Evolutionary conservation across 2,888 invertebrate genomes (phyloP).

Genomic region (Drosophila yooni): DNA sequence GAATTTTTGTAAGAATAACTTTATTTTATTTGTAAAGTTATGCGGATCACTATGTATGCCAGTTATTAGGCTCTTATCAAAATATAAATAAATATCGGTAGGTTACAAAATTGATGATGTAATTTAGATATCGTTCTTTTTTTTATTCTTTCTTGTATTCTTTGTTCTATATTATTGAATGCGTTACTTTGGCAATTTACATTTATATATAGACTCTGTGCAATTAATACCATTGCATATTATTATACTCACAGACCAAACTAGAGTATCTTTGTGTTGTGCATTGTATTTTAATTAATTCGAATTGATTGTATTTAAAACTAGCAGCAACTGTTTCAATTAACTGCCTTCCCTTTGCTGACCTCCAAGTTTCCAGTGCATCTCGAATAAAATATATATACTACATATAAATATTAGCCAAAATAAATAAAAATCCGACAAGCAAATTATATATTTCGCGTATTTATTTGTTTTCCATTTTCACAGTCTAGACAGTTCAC

Average conservation of each 20-base stretch:
- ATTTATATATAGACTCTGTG: neutral
- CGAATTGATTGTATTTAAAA: neutral
- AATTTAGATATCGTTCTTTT: neutral
- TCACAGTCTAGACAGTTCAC: conserved; percentile 10
- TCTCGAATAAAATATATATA: neutral
- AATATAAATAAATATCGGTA: neutral
- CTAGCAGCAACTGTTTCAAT: neutral
- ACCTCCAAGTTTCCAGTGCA: neutral
- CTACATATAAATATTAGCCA: neutral
- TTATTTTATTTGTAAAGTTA: neutral
- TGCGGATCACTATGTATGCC: neutral
- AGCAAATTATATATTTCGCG: neutral
- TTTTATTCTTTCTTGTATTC: neutral
- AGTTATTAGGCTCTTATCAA: neutral
- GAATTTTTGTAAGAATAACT: no score
- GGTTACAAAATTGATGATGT: neutral
- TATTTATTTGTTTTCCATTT: conserved; percentile 17
- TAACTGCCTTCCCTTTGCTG: neutral
- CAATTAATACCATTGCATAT: neutral
- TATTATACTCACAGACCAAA: neutral
- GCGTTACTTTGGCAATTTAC: neutral
- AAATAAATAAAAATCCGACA: neutral
- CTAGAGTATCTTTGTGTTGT: neutral
- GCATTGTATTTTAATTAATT: conserved; percentile 1
- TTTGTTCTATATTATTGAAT: neutral